These are phyloP conservation scores for Sapayoa aenigma DNA, from an alignment of 2,113 vertebrate genomes.

Conservation along the genomic window DNA sequence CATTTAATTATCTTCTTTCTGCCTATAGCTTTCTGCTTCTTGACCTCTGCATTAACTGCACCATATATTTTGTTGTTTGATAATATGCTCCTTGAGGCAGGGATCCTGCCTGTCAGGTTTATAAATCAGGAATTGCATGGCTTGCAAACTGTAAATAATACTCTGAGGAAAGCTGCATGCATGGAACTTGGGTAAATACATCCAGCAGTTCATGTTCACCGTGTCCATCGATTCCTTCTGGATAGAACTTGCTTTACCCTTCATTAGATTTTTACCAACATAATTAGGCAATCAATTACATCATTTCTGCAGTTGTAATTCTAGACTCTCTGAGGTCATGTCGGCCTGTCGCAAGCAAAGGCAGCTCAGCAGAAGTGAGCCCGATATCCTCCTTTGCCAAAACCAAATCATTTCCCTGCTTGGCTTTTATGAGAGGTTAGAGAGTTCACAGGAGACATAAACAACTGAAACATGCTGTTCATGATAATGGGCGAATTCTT, in stretches of 20 bases:
- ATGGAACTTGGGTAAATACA: neutral
- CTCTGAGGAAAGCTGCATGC: neutral
- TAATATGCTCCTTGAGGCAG: conserved; percentile 1
- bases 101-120: neutral
- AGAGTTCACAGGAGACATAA: neutral
- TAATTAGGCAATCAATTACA: neutral
- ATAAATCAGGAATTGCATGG: neutral
- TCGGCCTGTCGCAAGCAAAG: neutral
- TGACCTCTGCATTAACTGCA: neutral
- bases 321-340: neutral
- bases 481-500: neutral
- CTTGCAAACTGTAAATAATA: neutral
- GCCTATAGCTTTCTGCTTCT: neutral
- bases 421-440: neutral
- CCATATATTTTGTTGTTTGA: neutral
- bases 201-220: neutral
- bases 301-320: neutral
- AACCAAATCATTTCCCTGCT: neutral
- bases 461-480: neutral
- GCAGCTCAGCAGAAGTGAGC: neutral
- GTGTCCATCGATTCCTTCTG: neutral
- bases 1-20: neutral
- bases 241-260: neutral
- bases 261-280: conserved; percentile 12
- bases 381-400: neutral